Conservation (phyloP, 2,113 vertebrate species). For the Eclectus roratus region DNA sequence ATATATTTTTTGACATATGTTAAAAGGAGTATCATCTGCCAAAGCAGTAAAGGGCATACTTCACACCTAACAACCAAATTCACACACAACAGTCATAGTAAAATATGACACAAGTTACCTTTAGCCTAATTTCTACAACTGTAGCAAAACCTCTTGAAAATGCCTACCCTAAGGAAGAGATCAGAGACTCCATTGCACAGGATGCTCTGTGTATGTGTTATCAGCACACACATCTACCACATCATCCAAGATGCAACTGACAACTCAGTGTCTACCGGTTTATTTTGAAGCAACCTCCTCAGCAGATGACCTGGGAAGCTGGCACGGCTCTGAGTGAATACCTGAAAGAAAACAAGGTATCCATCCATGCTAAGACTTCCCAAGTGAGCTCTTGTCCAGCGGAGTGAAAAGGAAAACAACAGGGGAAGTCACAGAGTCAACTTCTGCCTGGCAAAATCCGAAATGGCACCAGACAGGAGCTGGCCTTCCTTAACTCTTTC, state of each 20-base stretch:
- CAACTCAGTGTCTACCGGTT: not conserved
- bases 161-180: not conserved
- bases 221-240: not conserved
- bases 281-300: not conserved
- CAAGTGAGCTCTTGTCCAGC: not conserved
- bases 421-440: accelerated
- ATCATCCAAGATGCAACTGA: not conserved
- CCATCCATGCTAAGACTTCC: not conserved
- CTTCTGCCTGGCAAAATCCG: not conserved
- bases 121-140: not conserved
- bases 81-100: not conserved
- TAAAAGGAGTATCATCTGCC: not conserved
- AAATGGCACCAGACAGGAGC: accelerated
- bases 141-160: not conserved
- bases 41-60: not conserved
- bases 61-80: not conserved
- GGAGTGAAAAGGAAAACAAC: not conserved
- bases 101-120: not conserved
- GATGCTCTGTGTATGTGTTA: not conserved
- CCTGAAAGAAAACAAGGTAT: not conserved
- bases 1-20: not conserved
- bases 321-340: not conserved
- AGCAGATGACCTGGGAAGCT: not conserved
- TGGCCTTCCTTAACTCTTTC: not conserved
- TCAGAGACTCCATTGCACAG: not conserved